Evolutionary conservation across 2,888 invertebrate species (phyloP).

Genomic region (Pachydiplax longipennis): DNA sequence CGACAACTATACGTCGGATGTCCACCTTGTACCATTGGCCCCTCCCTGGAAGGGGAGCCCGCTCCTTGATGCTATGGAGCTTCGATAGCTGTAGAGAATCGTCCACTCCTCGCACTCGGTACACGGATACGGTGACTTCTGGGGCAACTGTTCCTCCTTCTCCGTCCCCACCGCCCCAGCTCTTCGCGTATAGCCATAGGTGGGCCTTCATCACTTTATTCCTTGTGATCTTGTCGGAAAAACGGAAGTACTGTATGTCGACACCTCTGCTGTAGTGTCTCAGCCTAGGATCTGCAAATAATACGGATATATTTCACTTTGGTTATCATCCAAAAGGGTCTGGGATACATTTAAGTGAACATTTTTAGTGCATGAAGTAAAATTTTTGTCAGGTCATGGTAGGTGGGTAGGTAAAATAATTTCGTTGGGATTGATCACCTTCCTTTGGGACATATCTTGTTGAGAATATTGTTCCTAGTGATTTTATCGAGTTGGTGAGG

Average conservation of each 20-base stretch:
- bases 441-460: too few species aligned
- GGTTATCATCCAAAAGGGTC: not conserved
- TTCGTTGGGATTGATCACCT: too few species aligned
- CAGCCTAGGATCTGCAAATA: constrained; percentile 69
- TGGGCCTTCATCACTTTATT: constrained; percentile 74
- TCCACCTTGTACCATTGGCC: constrained; percentile 80
- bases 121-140: constrained; percentile 30
- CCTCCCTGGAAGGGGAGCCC: constrained; percentile 59
- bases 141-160: constrained; percentile 41
- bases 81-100: constrained; percentile 9
- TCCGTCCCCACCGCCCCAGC: constrained; percentile 52
- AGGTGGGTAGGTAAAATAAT: too few species aligned
- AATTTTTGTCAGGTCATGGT: too few species aligned
- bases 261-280: constrained; percentile 73
- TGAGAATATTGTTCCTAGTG: too few species aligned
- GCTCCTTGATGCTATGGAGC: constrained; percentile 62
- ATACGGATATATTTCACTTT: constrained; percentile 46
- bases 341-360: too few species aligned
- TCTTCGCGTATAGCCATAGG: constrained; percentile 73
- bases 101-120: constrained; percentile 33
- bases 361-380: too few species aligned
- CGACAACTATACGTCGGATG: constrained; percentile 75
- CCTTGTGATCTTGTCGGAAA: constrained; percentile 73
- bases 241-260: constrained; percentile 75
- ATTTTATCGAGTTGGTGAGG: too few species aligned